These are phyloP conservation scores for Drosophila gunungcola DNA, from an alignment of 1,140 invertebrate species.

Conservation along the genomic window DNA sequence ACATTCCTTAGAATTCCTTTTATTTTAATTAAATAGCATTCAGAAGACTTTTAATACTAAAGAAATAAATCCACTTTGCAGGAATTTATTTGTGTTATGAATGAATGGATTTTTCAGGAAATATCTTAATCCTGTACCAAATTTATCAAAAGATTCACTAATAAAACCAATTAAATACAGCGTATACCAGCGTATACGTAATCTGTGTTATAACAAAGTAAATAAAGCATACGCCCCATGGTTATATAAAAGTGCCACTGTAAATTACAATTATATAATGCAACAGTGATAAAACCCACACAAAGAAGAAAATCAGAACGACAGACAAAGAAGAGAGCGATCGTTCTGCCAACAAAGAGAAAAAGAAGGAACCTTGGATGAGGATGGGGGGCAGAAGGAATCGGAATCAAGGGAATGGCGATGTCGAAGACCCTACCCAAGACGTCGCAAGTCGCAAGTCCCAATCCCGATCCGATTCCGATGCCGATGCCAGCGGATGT, in stretches of 20 bases:
- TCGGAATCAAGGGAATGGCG: not conserved
- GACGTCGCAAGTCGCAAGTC: constrained; percentile 38
- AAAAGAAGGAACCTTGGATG: not conserved
- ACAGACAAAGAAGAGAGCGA: constrained; percentile 30
- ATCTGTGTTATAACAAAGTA: constrained; percentile 18
- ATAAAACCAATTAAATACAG: not conserved
- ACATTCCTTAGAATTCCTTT: too few species aligned
- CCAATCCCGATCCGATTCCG: constrained; percentile 27
- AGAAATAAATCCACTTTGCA: too few species aligned
- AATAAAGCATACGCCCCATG: constrained; percentile 48
- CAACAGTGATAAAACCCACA: constrained; percentile 53
- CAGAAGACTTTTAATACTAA: too few species aligned
- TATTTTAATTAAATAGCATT: too few species aligned
- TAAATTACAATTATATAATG: constrained; percentile 73
- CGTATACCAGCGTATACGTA: constrained; percentile 41
- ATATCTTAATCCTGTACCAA: not conserved
- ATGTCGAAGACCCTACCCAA: constrained; percentile 44
- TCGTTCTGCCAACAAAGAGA: constrained; percentile 57
- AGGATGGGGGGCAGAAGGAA: not conserved
- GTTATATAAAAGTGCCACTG: constrained; percentile 52
- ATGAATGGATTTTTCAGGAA: not conserved
- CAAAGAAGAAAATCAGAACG: constrained; percentile 28
- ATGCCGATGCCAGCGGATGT: constrained; percentile 61
- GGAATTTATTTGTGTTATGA: too few species aligned
- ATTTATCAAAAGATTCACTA: not conserved